A percentile compares a stretch with the other conserved stretches of the same genome.
Conservation (phyloP, 2,888 invertebrate species). For the Hartigia nigra region DNA sequence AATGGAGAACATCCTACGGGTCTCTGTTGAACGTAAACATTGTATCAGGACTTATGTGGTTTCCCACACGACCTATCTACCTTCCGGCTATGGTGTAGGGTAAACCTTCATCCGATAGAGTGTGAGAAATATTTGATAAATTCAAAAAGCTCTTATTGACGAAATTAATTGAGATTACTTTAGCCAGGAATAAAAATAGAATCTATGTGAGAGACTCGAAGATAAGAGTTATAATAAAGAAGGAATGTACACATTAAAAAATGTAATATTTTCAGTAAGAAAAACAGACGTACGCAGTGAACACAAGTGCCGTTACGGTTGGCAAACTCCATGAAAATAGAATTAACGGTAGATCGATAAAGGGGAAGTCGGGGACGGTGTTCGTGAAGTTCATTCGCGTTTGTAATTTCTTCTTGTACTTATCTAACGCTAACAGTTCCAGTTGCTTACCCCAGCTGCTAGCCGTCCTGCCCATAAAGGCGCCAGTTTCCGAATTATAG, state of each 20-base stretch:
- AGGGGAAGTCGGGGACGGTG: background rate
- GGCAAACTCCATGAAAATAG: background rate
- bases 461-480: constrained; percentile 72
- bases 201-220: background rate
- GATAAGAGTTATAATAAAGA: too few relatives aligned
- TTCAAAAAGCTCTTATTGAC: background rate
- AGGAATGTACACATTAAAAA: background rate
- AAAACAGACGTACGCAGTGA: background rate
- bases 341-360: background rate
- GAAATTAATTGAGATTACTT: background rate
- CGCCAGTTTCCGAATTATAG: constrained; percentile 71
- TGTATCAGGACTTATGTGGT: background rate
- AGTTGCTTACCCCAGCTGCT: constrained; percentile 72
- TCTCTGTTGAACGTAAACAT: background rate
- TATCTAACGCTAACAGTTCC: background rate
- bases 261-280: background rate
- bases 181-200: background rate
- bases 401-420: background rate
- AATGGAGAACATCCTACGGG: background rate
- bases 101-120: background rate
- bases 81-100: background rate
- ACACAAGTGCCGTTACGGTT: background rate
- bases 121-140: background rate
- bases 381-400: background rate
- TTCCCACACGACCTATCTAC: background rate